Evolutionary conservation across 2,888 invertebrate genomes (phyloP).

Genomic region (Biston stratarius): DNA sequence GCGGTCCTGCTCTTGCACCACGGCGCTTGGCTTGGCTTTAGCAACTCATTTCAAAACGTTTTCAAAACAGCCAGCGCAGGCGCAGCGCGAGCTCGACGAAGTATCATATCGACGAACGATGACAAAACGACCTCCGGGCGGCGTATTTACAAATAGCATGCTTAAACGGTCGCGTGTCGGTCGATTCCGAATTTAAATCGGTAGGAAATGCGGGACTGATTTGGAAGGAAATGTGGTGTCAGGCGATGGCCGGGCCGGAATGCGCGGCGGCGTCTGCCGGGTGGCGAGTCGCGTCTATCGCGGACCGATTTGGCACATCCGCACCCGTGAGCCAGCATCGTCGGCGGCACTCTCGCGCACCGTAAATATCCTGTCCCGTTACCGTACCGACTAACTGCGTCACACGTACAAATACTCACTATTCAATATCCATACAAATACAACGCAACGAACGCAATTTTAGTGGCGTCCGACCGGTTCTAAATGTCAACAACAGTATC

Average conservation of each 20-base stretch:
- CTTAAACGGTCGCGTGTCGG: conserved; percentile 55
- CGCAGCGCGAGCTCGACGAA: conserved; percentile 58
- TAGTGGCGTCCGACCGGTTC: conserved; percentile 47
- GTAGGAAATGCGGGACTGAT: conserved; percentile 58
- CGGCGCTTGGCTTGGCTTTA: conserved; percentile 63
- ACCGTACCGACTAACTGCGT: conserved; percentile 49
- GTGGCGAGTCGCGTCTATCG: conserved; percentile 74
- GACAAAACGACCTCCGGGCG: conserved; percentile 45
- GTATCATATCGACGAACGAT: not conserved
- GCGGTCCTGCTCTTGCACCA: conserved; percentile 83
- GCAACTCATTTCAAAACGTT: conserved; percentile 83
- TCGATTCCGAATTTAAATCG: conserved; percentile 57
- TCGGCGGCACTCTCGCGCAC: conserved; percentile 50
- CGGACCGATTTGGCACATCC: conserved; percentile 85
- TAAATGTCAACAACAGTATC: conserved; percentile 49
- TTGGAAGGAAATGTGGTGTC: conserved; percentile 65
- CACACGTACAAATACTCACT: conserved; percentile 55
- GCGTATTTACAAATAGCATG: conserved; percentile 61
- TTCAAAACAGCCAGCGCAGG: conserved; percentile 78
- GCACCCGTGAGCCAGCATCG: conserved; percentile 71
- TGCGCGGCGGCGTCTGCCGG: conserved; percentile 82
- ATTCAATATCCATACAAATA: conserved; percentile 51
- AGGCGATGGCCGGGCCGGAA: conserved; percentile 79
- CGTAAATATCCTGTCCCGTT: conserved; percentile 78
- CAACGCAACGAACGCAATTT: conserved; percentile 50